phyloP scores from a whole-genome alignment of 2,797 vertebrate genomes.

The Hyperoplus lanceolatus region DNA sequence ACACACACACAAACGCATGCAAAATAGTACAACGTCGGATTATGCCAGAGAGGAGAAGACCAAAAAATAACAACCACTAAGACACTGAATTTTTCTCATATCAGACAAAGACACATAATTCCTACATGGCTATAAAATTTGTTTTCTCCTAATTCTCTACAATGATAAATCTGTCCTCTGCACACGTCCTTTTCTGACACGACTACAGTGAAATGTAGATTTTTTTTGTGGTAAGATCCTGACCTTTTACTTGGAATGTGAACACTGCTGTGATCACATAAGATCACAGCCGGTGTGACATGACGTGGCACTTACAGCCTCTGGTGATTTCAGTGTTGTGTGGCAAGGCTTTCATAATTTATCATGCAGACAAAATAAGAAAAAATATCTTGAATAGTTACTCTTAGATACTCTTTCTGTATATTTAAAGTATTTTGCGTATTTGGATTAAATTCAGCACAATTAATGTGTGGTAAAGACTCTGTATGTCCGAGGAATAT shows the following conservation, averaged over 20 bases:
- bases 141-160: background rate
- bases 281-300: slow-evolving; percentile 50
- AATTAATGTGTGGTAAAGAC: background rate
- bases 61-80: slow-evolving; percentile 9
- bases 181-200: slow-evolving; percentile 14
- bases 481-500: slow-evolving; percentile 23
- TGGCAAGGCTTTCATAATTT: slow-evolving; percentile 46
- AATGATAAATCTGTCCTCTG: slow-evolving; percentile 7
- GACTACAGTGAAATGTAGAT: slow-evolving; percentile 13
- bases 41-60: background rate
- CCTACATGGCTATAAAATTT: background rate
- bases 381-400: slow-evolving; percentile 14
- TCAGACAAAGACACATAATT: slow-evolving; percentile 21
- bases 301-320: slow-evolving; percentile 69
- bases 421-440: slow-evolving; percentile 13
- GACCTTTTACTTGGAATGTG: slow-evolving; percentile 61
- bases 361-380: slow-evolving; percentile 32
- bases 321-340: slow-evolving; percentile 48
- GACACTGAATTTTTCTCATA: slow-evolving; percentile 7
- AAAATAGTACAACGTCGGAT: background rate
- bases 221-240: slow-evolving; percentile 37
- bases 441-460: background rate
- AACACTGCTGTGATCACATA: slow-evolving; percentile 53
- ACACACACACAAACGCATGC: background rate
- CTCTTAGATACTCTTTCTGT: slow-evolving; percentile 11